Evolutionary conservation across 2,888 invertebrate species (phyloP).

Genomic region (Himalopsyche tibetana): DNA sequence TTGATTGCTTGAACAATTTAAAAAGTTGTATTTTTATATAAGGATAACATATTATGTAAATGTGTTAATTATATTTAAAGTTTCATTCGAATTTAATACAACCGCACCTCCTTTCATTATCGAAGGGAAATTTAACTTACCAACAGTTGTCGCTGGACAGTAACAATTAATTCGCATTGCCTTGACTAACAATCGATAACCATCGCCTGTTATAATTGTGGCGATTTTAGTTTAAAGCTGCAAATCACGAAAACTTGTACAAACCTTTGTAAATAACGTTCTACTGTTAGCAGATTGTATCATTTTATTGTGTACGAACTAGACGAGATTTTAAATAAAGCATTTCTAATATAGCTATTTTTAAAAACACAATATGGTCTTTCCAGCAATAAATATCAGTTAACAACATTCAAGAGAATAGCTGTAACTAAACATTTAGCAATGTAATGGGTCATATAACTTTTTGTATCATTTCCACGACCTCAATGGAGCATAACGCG

Average conservation of each 20-base stretch:
- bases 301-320: not conserved
- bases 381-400: no score
- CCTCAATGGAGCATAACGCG: no score
- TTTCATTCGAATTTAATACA: not conserved
- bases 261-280: not conserved
- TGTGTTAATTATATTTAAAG: no score
- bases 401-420: no score
- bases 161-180: conserved; percentile 11
- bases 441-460: no score
- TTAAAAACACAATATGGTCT: no score
- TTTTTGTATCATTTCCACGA: no score
- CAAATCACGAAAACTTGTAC: conserved; percentile 12
- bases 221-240: not conserved
- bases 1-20: no score
- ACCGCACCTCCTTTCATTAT: not conserved
- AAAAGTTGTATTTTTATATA: no score
- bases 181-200: not conserved
- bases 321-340: not conserved
- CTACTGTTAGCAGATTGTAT: not conserved
- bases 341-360: no score
- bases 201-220: not conserved
- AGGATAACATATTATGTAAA: no score
- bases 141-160: not conserved
- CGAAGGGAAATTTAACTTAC: not conserved
- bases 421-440: no score